Percentiles rank a stretch among this genome's conserved stretches.
These are phyloP conservation scores for Triplophysa tibetana DNA, from an alignment of 2,113 vertebrate species.

Conservation along the genomic window DNA sequence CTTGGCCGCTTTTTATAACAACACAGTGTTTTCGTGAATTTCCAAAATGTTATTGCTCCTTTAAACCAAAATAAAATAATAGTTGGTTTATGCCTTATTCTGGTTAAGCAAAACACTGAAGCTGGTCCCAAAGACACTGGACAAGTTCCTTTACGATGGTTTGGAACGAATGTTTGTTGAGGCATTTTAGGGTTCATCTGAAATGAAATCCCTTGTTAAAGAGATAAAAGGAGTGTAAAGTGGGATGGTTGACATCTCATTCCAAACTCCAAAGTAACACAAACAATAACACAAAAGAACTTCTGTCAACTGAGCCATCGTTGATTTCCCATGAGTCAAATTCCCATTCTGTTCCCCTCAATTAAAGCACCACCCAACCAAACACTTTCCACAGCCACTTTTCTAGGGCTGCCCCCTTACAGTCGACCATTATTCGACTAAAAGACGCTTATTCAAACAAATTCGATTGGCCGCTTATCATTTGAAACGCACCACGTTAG, in stretches of 20 bases:
- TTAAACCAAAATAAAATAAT: background rate
- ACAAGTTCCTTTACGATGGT: background rate
- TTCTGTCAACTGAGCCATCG: background rate
- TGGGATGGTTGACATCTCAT: background rate
- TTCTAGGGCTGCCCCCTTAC: background rate
- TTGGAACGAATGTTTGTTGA: background rate
- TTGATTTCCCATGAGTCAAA: background rate
- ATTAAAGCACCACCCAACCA: background rate
- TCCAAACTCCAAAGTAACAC: too few relatives aligned
- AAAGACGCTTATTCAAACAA: too few relatives aligned
- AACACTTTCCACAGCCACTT: background rate
- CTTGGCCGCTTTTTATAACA: background rate
- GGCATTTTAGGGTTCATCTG: background rate
- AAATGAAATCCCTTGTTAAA: background rate
- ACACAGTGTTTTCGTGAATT: background rate
- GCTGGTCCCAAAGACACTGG: background rate
- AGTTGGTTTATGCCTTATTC: background rate
- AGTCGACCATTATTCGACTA: too few relatives aligned
- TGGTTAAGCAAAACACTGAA: background rate
- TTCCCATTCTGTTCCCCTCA: background rate
- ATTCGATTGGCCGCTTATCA: too few relatives aligned
- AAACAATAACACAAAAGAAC: background rate
- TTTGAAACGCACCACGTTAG: too few relatives aligned
- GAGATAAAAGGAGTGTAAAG: too few relatives aligned
- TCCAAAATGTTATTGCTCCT: background rate